These are phyloP conservation scores for Phalangium opilio DNA, from an alignment of 2,888 invertebrate genomes.

Conservation along the genomic window DNA sequence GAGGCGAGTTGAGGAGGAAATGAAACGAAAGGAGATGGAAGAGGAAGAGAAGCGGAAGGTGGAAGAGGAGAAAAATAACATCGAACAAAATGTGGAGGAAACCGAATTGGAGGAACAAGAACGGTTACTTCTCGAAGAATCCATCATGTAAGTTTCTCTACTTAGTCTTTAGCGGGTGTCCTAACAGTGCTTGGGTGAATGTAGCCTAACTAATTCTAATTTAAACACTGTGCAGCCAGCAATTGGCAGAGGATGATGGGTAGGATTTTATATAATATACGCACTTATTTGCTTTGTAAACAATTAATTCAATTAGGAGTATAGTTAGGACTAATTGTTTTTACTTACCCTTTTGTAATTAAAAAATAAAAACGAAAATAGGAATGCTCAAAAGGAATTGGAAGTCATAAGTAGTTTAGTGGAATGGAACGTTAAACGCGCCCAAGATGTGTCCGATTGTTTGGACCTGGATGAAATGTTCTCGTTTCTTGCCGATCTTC, in stretches of 20 bases:
- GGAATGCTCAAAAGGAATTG: slow-evolving; percentile 31
- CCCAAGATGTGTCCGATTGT: slow-evolving; percentile 24
- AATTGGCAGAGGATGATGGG: slow-evolving; percentile 13
- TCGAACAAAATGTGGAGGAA: slow-evolving; percentile 20
- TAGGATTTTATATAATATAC: slow-evolving; percentile 2
- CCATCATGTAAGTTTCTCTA: slow-evolving; percentile 13
- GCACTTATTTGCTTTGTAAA: no score
- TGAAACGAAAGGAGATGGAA: not conserved
- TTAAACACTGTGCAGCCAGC: slow-evolving; percentile 12
- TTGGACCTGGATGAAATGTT: slow-evolving; percentile 78
- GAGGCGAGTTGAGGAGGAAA: slow-evolving; percentile 21
- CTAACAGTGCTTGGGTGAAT: no score
- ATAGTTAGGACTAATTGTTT: not conserved
- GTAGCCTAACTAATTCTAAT: not conserved
- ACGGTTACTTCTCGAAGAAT: slow-evolving; percentile 39
- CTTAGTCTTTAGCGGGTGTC: no score
- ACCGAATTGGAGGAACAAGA: slow-evolving; percentile 20
- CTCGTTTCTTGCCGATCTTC: slow-evolving; percentile 70
- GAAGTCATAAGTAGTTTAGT: slow-evolving; percentile 55
- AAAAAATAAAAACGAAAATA: slow-evolving; percentile 7
- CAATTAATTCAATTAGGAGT: not conserved
- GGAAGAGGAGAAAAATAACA: slow-evolving; percentile 26
- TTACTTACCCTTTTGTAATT: not conserved
- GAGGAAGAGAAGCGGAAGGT: not conserved
- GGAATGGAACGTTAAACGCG: slow-evolving; percentile 47